phyloP scores from a whole-genome alignment of 2,797 vertebrate species.

The Semotilus atromaculatus region DNA sequence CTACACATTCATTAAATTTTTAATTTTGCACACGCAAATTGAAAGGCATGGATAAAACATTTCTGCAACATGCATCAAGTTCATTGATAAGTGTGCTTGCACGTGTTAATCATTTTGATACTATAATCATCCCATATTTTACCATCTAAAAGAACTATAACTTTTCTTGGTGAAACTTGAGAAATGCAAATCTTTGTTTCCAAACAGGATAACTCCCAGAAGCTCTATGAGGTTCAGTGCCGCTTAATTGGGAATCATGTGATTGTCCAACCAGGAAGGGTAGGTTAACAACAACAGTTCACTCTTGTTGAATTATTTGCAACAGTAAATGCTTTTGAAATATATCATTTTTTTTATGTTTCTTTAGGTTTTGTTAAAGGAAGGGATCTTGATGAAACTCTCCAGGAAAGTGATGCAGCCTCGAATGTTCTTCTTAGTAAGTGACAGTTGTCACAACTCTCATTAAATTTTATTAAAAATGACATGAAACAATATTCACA shows the following conservation, averaged over 20 bases:
- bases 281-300: slow-evolving; percentile 64
- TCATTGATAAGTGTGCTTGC: too few relatives aligned
- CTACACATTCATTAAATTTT: too few relatives aligned
- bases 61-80: too few relatives aligned
- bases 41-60: too few relatives aligned
- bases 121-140: too few relatives aligned
- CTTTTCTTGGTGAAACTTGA: background rate
- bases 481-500: too few relatives aligned
- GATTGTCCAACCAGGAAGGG: slow-evolving; percentile 94
- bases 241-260: slow-evolving; percentile 90
- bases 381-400: slow-evolving; percentile 93
- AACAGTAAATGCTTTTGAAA: background rate
- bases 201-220: slow-evolving; percentile 94
- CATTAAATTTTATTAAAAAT: background rate
- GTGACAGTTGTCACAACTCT: background rate
- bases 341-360: background rate
- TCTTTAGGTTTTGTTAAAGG: slow-evolving; percentile 90
- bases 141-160: background rate
- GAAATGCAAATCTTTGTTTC: slow-evolving; percentile 28
- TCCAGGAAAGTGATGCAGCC: slow-evolving; percentile 98
- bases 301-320: background rate
- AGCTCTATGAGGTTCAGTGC: slow-evolving; percentile 93
- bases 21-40: too few relatives aligned
- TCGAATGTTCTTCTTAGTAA: slow-evolving; percentile 95
- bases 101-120: too few relatives aligned